Evolutionary conservation across 2,888 invertebrate species (phyloP).

Genomic region (Ennomos quercinarius): DNA sequence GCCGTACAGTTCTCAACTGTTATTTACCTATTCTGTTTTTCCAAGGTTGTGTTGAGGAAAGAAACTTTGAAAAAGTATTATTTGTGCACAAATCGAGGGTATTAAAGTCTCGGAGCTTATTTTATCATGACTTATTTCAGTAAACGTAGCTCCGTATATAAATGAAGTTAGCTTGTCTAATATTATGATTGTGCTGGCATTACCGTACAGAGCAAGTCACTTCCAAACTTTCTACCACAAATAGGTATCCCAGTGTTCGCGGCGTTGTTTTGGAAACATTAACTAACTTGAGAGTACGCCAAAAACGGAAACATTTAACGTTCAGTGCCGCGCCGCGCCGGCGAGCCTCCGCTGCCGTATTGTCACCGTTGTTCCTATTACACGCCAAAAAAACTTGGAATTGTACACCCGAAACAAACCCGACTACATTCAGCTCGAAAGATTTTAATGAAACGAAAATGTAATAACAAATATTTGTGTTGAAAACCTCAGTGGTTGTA

Average conservation of each 20-base stretch:
- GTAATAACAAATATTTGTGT: conserved; percentile 60
- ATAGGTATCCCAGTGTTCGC: conserved; percentile 65
- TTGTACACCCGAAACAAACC: conserved; percentile 30
- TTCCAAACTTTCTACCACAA: conserved; percentile 62
- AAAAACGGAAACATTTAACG: conserved; percentile 80
- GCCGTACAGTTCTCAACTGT: conserved; percentile 44
- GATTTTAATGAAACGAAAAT: conserved; percentile 54
- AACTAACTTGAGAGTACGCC: conserved; percentile 82
- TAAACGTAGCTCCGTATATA: conserved; percentile 13
- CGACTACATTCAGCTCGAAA: conserved; percentile 49
- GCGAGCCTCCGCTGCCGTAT: conserved; percentile 61
- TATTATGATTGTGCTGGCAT: conserved; percentile 40
- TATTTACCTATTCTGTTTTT: conserved; percentile 41
- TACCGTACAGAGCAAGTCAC: conserved; percentile 52
- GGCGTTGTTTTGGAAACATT: conserved; percentile 79
- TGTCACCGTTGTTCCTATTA: conserved; percentile 67
- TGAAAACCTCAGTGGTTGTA: conserved; percentile 60
- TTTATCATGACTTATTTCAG: conserved; percentile 3
- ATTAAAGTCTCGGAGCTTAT: conserved; percentile 1
- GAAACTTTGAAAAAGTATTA: conserved; percentile 18
- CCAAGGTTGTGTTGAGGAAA: conserved; percentile 23
- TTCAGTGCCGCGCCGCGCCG: conserved; percentile 59
- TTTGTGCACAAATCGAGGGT: conserved; percentile 8
- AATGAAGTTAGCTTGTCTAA: conserved; percentile 35
- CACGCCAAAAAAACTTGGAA: conserved; percentile 63